phyloP scores from a whole-genome alignment of 2,888 invertebrate genomes.

The Eupithecia subumbrata region DNA sequence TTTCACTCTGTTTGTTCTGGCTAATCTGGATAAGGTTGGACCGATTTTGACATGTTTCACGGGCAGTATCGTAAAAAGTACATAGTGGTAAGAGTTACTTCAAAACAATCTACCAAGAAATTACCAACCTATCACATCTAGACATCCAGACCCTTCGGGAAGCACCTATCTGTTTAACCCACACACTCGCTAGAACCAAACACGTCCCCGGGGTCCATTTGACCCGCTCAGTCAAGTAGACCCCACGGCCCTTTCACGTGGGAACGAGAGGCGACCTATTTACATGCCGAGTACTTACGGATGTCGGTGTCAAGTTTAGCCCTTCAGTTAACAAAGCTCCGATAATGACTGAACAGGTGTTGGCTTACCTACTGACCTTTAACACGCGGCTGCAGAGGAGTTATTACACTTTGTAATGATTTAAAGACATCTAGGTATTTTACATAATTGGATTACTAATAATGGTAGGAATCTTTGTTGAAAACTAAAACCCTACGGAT shows the following conservation, averaged over 20 bases:
- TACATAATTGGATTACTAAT: neutral
- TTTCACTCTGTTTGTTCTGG: too few species aligned
- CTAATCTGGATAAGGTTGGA: neutral
- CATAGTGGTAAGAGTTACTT: neutral
- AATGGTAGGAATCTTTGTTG: neutral
- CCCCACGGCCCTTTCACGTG: slow-evolving; percentile 8
- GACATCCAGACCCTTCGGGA: neutral
- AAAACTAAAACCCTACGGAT: neutral
- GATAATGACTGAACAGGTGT: slow-evolving; percentile 5
- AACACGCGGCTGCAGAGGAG: neutral
- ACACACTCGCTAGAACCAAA: slow-evolving; percentile 7
- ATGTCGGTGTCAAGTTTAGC: slow-evolving; percentile 9
- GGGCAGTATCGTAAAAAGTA: neutral
- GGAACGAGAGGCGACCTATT: neutral
- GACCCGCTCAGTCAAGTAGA: slow-evolving; percentile 5
- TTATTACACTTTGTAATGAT: neutral
- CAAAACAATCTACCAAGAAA: neutral
- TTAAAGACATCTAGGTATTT: neutral
- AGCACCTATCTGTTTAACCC: neutral
- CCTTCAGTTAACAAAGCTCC: slow-evolving; percentile 4
- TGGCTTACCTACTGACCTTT: slow-evolving; percentile 1
- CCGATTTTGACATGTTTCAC: neutral
- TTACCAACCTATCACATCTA: neutral
- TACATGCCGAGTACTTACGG: neutral
- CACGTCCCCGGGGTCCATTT: slow-evolving; percentile 24